Evolutionary conservation across 2,113 vertebrate genomes (phyloP), one percentile per base, ranked within the genome.

Genomic region (Gnathonemus echidnorhynchus): DNA sequence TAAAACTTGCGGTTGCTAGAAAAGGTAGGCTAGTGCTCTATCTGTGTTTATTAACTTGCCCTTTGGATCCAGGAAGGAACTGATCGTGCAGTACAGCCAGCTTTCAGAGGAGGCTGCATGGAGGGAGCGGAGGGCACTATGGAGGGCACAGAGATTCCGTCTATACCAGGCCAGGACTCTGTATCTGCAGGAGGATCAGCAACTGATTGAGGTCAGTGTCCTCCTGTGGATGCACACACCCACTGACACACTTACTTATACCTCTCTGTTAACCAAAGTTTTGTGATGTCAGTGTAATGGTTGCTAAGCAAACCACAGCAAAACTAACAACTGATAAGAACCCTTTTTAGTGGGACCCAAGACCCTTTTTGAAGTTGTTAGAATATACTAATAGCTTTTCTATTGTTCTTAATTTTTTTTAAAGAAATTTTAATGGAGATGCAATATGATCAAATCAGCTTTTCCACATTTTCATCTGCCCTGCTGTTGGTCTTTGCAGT

Each of bases 61-160:
- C 9, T 50, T 93, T 91, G 85, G 91, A 9, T 92, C 15, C 89
- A 99, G 98, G 94, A 97, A 98, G 93, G 98, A 98, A 88, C 95
- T 99, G 93, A 97, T 99, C 39, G 97, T 96, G 49, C 98, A 96
- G 92, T 99, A 99, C 53, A 97, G 97, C 94, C 96, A 93, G 92
- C 93, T 99, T 89, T 98, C 98, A 8, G 97, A 98, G 90, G 98
- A 98, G 80, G 98, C 98, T 1, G 97, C 97, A 19, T 95, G 93
- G 39, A 96, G 97, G 56, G 98, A 99, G 48, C 97, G 97, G 77
- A 96, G 95, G 92, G 97, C 98, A 0, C 91, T 98, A 84, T 99
- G 98, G 98, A 97, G 95, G 90, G 95, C 96, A 50, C 97, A 97
- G 95, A 95, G 98, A 89, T 96, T 96, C 92, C 96, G 95, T 31